Evolutionary conservation across 2,888 invertebrate species (phyloP).

Genomic region (Agonopterix alstromeriana): DNA sequence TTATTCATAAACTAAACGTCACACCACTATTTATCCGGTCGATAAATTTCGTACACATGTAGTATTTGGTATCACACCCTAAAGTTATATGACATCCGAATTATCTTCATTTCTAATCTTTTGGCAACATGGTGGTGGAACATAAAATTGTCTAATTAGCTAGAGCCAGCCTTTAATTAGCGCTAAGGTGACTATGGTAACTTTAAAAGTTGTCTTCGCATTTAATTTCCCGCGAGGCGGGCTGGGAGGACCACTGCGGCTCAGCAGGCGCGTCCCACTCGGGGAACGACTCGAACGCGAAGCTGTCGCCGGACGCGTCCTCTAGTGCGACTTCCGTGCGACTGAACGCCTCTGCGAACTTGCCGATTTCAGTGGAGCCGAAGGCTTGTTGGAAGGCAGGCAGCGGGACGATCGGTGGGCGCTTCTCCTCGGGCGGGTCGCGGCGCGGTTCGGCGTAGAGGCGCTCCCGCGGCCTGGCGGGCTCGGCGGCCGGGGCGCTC

Average conservation of each 20-base stretch:
- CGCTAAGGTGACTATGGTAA: slow-evolving; percentile 39
- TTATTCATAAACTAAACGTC: slow-evolving; percentile 56
- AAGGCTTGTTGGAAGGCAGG: slow-evolving; percentile 92
- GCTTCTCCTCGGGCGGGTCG: slow-evolving; percentile 50
- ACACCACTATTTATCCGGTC: slow-evolving; percentile 61
- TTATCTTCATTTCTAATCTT: slow-evolving; percentile 53
- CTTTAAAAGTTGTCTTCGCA: slow-evolving; percentile 66
- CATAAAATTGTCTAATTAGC: slow-evolving; percentile 65
- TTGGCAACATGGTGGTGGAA: slow-evolving; percentile 76
- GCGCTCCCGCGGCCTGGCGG: slow-evolving; percentile 26
- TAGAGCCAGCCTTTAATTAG: slow-evolving; percentile 61
- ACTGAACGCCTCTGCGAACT: slow-evolving; percentile 85
- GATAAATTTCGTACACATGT: slow-evolving; percentile 52
- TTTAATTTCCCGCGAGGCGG: slow-evolving; percentile 59
- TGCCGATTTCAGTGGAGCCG: slow-evolving; percentile 91
- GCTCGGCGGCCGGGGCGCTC: slow-evolving; percentile 15
- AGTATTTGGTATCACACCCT: slow-evolving; percentile 66
- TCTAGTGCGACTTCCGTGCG: slow-evolving; percentile 72
- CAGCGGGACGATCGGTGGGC: slow-evolving; percentile 76
- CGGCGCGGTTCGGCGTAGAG: slow-evolving; percentile 33
- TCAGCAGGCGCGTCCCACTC: slow-evolving; percentile 62
- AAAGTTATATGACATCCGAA: slow-evolving; percentile 57
- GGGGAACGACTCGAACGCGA: slow-evolving; percentile 55
- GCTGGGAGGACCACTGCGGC: slow-evolving; percentile 56
- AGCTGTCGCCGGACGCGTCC: slow-evolving; percentile 48